These are phyloP conservation scores for Petrocephalus zakoni DNA, from an alignment of 2,113 vertebrate genomes.

Conservation along the genomic window DNA sequence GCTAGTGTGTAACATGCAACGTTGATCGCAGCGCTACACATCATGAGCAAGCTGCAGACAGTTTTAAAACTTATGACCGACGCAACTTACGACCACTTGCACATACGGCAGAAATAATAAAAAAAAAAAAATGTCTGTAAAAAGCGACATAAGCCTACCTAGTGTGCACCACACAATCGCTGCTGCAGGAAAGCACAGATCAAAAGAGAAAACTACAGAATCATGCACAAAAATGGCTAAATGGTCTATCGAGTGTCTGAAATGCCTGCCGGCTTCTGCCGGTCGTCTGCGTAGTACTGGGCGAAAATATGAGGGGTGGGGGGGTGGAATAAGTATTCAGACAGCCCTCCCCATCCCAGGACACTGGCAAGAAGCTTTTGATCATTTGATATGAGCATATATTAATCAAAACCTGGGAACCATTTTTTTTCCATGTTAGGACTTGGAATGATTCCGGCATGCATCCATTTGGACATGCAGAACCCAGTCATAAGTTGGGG, in stretches of 20 bases:
- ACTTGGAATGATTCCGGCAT: not conserved
- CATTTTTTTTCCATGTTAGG: too few species aligned
- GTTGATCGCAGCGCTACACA: not conserved
- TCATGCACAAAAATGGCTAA: not conserved
- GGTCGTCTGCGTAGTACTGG: not conserved
- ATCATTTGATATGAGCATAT: too few species aligned
- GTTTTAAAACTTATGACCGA: not conserved
- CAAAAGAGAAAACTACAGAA: not conserved
- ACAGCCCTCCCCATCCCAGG: not conserved
- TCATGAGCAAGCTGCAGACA: not conserved
- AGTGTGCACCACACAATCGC: not conserved
- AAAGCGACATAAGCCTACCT: not conserved
- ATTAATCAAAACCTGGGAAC: too few species aligned
- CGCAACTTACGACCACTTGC: not conserved
- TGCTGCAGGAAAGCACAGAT: not conserved
- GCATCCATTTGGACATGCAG: not conserved
- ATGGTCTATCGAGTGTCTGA: not conserved
- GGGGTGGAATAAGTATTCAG: not conserved
- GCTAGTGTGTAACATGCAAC: not conserved
- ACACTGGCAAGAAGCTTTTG: not conserved
- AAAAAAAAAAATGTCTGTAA: not conserved
- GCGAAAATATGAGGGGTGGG: not conserved
- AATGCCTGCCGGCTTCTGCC: not conserved
- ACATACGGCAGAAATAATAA: too few species aligned
- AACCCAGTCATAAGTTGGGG: not conserved